phyloP scores from a whole-genome alignment of 2,888 invertebrate species.

The Anorthoa munda region DNA sequence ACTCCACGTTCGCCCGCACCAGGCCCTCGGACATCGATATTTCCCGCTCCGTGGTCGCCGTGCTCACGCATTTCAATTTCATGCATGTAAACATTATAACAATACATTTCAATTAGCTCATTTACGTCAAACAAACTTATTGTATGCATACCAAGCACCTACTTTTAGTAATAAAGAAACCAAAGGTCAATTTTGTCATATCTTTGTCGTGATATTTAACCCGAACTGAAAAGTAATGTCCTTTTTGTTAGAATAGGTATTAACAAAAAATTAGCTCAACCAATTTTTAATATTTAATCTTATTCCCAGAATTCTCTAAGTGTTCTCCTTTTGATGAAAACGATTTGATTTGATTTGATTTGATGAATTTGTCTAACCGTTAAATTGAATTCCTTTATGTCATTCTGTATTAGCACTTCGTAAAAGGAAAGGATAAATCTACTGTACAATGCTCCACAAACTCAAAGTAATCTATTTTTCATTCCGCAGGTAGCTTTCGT shows the following conservation, averaged over 20 bases:
- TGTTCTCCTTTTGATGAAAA: slow-evolving; percentile 31
- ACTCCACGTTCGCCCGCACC: slow-evolving; percentile 97
- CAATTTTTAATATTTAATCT: neutral
- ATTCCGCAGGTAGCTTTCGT: slow-evolving; percentile 94
- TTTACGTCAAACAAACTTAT: neutral
- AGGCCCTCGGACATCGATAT: slow-evolving; percentile 98
- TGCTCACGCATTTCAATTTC: slow-evolving; percentile 97
- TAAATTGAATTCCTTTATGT: slow-evolving; percentile 50
- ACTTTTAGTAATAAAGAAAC: neutral
- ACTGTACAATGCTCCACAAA: slow-evolving; percentile 4
- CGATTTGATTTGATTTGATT: no score
- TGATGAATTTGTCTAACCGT: slow-evolving; percentile 31
- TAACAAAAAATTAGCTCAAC: neutral
- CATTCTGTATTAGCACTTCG: slow-evolving; percentile 16
- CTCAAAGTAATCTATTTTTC: slow-evolving; percentile 34
- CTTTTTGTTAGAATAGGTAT: neutral
- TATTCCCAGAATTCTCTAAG: slow-evolving; percentile 4
- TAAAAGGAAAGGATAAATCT: slow-evolving; percentile 14
- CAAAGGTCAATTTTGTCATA: no score
- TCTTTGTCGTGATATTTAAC: neutral
- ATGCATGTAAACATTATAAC: slow-evolving; percentile 93
- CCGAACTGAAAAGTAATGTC: neutral
- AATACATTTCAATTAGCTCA: slow-evolving; percentile 45
- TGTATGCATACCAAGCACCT: neutral
- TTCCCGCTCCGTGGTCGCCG: slow-evolving; percentile 97